Base-by-base conservation (phyloP, 2,113 vertebrate genomes). In the Trinectes maculatus region DNA sequence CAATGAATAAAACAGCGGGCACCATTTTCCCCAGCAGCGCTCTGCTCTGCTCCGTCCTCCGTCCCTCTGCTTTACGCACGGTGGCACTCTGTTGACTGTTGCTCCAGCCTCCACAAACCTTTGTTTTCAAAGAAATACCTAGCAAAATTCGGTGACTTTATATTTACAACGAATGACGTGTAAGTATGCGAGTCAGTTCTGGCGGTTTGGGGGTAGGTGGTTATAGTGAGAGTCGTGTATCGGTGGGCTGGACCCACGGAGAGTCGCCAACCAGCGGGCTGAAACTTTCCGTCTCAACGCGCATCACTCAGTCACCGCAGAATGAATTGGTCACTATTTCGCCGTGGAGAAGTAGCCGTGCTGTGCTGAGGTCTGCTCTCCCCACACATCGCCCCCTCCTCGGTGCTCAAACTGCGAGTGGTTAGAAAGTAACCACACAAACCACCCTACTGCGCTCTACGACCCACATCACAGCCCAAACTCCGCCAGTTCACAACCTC, bases 261-360 rank as follows among this genome's bases (percentile, higher is more conserved):
- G 37, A 60, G 47, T 46, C 28, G 39, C 52, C 46, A 46, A 25
- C 37, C 71, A 7, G 9, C 40, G 44, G 62, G 46, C 54, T 29
- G 68, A 89, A 91, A 91, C 86, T 91, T 91, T 89, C 63, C 68
- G 34, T 69, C 34, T 57, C 53, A 2, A 5, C 79, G 62, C 65
- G 51, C 47, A 48, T 77, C 54, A 9, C 58, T 48, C 49, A 4
- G 43, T 24, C 74, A 3, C 46, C 55, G 7, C 25, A 1, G 13
- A 71, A 8, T 31, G 3, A 6, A 55, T 59, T 13, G 18, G 46
- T 42, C 36, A 49, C 15, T 13, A 66, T 53, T 22, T 33, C 49
- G 0, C 16, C 7, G 7, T 13, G 18, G 4, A 47, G 24, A 46
- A 56, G 29, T 69, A 28, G 18, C 9, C 21, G 21, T 13, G 43